Conservation (phyloP, 1,140 invertebrate species). For the Melipona quadrifasciata region DNA sequence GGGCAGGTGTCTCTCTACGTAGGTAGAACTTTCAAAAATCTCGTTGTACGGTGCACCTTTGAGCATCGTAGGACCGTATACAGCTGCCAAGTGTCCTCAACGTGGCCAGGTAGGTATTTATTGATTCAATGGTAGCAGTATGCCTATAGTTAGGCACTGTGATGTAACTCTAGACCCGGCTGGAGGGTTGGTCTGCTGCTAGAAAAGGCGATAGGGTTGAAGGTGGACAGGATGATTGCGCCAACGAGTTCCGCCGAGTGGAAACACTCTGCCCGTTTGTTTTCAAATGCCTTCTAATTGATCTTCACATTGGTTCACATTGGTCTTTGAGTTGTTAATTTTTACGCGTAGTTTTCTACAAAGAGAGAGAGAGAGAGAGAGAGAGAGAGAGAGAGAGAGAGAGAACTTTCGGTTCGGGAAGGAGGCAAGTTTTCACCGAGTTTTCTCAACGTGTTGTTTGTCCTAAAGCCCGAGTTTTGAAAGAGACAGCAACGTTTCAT, state of each 20-base stretch:
- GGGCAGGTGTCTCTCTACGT: constrained; percentile 20
- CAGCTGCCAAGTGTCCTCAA: constrained; percentile 57
- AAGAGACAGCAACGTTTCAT: background rate
- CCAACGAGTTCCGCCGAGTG: background rate
- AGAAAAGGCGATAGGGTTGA: constrained; percentile 31
- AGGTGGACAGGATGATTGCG: constrained; percentile 6
- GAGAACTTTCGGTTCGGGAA: background rate
- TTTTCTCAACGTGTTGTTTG: background rate
- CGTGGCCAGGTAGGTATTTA: constrained; percentile 64
- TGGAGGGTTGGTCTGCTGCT: constrained; percentile 19
- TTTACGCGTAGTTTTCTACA: too few relatives aligned
- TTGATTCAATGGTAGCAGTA: constrained; percentile 65
- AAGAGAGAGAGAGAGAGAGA: background rate
- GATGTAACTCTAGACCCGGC: constrained; percentile 64
- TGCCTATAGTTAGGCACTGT: constrained; percentile 57
- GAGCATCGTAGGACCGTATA: constrained; percentile 26
- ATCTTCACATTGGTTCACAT: background rate
- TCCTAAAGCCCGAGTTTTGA: background rate
- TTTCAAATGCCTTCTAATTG: background rate
- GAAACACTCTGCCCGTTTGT: constrained; percentile 13
- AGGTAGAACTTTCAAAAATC: constrained; percentile 37
- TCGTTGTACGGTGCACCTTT: constrained; percentile 45
- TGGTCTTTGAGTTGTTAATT: too few relatives aligned
- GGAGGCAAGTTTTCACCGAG: background rate
- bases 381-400: background rate